These are phyloP conservation scores for Heliconius hewitsoni DNA, from an alignment of 1,140 invertebrate genomes.

Conservation along the genomic window DNA sequence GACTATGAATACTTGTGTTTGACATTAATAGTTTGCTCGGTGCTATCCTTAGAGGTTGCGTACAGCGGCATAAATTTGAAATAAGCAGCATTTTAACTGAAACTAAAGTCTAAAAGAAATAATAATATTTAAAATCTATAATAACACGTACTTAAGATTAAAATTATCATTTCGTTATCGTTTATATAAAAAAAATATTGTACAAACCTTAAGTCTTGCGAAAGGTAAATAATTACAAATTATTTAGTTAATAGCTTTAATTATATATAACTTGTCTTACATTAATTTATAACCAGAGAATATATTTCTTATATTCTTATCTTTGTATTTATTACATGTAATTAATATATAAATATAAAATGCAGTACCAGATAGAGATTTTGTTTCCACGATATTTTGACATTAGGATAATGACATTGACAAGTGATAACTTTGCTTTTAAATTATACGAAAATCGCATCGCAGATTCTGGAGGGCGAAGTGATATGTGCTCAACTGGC, in stretches of 20 bases:
- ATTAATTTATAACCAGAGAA: background rate
- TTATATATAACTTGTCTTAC: background rate
- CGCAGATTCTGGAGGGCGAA: background rate
- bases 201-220: background rate
- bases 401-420: background rate
- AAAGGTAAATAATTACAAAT: background rate
- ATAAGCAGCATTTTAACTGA: slow-evolving; percentile 20
- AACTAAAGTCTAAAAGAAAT: background rate
- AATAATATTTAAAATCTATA: background rate
- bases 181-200: background rate
- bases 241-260: background rate
- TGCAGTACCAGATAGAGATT: background rate
- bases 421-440: background rate
- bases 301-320: background rate
- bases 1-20: slow-evolving; percentile 35
- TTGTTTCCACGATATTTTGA: background rate
- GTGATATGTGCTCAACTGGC: too few species aligned
- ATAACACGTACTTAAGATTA: background rate
- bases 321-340: background rate
- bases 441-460: background rate
- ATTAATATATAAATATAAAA: background rate
- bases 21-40: slow-evolving; percentile 44
- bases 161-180: background rate
- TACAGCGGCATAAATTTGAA: slow-evolving; percentile 46
- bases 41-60: slow-evolving; percentile 41